Evolutionary conservation across 2,113 vertebrate genomes (phyloP).

Genomic region (Strix uralensis): DNA sequence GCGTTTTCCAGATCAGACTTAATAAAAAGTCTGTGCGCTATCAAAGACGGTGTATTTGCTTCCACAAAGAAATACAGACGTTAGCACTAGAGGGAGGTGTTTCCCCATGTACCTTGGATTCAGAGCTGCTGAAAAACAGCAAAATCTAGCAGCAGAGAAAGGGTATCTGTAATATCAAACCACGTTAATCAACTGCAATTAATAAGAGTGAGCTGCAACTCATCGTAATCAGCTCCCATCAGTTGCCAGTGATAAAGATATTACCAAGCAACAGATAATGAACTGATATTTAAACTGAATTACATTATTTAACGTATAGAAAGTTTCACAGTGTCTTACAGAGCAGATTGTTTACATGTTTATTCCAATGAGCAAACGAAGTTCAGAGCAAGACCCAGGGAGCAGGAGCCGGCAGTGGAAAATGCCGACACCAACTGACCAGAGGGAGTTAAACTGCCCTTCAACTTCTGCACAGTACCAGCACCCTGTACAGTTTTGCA

Average conservation of each 20-base stretch:
- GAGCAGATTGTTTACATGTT: background rate
- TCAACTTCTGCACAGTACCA: fast-evolving
- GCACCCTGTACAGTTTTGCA: fast-evolving
- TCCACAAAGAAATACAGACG: fast-evolving
- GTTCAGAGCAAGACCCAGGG: background rate
- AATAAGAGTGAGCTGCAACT: background rate
- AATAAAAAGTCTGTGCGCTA: fast-evolving
- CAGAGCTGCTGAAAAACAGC: background rate
- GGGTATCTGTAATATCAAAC: background rate
- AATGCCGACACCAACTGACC: fast-evolving
- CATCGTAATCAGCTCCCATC: slow-evolving; percentile 13
- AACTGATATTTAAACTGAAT: background rate
- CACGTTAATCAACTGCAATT: slow-evolving; percentile 17
- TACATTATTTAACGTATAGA: background rate
- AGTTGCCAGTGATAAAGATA: background rate
- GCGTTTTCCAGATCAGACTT: fast-evolving
- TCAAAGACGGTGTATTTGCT: fast-evolving
- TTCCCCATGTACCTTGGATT: background rate
- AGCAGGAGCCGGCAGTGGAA: background rate
- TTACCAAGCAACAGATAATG: background rate
- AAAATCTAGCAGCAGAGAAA: background rate
- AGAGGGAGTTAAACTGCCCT: fast-evolving
- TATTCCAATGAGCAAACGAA: background rate
- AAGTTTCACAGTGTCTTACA: background rate
- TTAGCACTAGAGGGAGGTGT: slow-evolving; percentile 60